phyloP scores from a whole-genome alignment of 2,888 invertebrate genomes.

The Drosophila yooni region DNA sequence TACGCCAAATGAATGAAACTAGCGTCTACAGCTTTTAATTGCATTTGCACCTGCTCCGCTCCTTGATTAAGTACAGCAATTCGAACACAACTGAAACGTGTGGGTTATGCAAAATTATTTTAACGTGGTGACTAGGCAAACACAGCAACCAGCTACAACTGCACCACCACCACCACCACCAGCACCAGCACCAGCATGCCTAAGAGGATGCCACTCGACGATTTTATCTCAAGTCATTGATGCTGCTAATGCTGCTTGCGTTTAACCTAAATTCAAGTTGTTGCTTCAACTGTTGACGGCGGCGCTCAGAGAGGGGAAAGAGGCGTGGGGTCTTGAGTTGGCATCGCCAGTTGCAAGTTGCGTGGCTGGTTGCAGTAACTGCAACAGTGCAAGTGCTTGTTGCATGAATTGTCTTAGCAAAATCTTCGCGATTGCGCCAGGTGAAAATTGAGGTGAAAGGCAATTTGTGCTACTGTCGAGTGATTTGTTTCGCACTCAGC shows the following conservation, averaged over 20 bases:
- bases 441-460: conserved; percentile 67
- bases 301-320: conserved; percentile 4
- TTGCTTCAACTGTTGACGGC: conserved; percentile 29
- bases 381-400: conserved; percentile 34
- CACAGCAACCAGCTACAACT: background rate
- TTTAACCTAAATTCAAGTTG: conserved; percentile 63
- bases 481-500: conserved; percentile 40
- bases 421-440: conserved; percentile 45
- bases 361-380: conserved; percentile 52
- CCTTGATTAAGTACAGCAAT: conserved; percentile 52
- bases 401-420: conserved; percentile 28
- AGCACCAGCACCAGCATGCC: conserved; percentile 7
- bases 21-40: conserved; percentile 39
- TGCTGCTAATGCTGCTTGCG: conserved; percentile 33
- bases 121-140: background rate
- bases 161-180: background rate
- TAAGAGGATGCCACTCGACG: conserved; percentile 20
- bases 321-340: background rate
- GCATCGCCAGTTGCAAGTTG: conserved; percentile 19
- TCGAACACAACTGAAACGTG: conserved; percentile 48
- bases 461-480: conserved; percentile 55
- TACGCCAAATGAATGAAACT: background rate
- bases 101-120: conserved; percentile 43
- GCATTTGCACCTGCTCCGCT: conserved; percentile 52
- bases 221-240: conserved; percentile 26